A percentile compares a stretch with the other conserved stretches of the same genome.
Conservation (phyloP, 2,888 invertebrate species). For the Tineola bisselliella region DNA sequence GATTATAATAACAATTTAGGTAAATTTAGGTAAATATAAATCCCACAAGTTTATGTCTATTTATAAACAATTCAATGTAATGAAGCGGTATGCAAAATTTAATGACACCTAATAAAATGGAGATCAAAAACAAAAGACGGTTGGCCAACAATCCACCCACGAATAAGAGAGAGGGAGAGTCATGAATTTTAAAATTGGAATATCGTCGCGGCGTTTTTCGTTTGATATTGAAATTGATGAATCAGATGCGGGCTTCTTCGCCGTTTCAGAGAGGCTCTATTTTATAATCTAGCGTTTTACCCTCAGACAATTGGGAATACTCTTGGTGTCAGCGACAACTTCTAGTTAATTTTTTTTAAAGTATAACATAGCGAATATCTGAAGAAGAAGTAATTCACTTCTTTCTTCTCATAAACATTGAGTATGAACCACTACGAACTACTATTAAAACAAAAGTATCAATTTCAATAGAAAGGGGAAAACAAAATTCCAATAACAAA, state of each 20-base stretch:
- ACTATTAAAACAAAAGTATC: no score
- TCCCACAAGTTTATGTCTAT: no score
- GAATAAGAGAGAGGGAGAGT: slow-evolving; percentile 23
- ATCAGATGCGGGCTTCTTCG: slow-evolving; percentile 22
- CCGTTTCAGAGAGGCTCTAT: slow-evolving; percentile 18
- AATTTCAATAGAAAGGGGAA: no score
- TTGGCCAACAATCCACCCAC: slow-evolving; percentile 16
- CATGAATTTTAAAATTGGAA: slow-evolving; percentile 48
- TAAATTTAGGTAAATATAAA: no score
- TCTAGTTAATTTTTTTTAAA: no score
- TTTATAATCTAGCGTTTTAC: slow-evolving; percentile 17
- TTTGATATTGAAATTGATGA: slow-evolving; percentile 45
- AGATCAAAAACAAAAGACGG: slow-evolving; percentile 10
- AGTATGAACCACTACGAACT: no score
- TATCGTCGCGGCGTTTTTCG: slow-evolving; percentile 29
- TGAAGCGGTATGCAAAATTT: not conserved
- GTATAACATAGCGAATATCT: no score
- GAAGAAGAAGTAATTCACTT: no score
- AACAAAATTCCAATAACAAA: not conserved
- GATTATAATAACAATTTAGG: no score
- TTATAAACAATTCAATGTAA: not conserved
- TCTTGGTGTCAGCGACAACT: no score
- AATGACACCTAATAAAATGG: not conserved
- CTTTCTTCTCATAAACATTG: no score
- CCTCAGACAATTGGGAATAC: not conserved